Evolutionary conservation across 2,888 invertebrate genomes (phyloP), one percentile per base, ranked within the genome.

Genomic region (Brachyptera putata): DNA sequence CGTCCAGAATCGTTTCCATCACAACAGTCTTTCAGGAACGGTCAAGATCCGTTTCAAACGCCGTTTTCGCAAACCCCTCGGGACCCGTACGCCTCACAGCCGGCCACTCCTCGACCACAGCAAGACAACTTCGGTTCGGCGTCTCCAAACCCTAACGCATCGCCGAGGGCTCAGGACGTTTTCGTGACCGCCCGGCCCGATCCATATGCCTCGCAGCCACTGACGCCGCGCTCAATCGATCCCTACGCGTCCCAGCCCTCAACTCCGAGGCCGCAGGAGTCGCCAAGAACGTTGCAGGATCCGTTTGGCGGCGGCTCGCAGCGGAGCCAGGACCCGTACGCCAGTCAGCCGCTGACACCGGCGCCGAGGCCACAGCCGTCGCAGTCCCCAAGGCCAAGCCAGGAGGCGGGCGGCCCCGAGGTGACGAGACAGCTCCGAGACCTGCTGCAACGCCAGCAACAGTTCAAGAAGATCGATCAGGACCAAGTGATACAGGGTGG

Each of bases 371-470:
- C 65, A 26, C 61, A 26, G 63, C 64, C 58, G 61, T 21, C 46
- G 13, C 60, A 72, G 65, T 69, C 13, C 16, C 53, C 53, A 9
- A 14, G 34, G 13, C 53, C 53, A 3, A 13, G 21, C 18, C 34
- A 53, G 22, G 34, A 11, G 3, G 43, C 18, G 4, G 18, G 21
- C 3, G 43, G 43, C 18, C 67, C 49, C 59, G 82, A 83, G 68
- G 79, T 85, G 70, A 87, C 87, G 69, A 79, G 87, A 3, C 93
- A 94, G 70, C 77, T 93, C 46, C 77, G 92, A 25, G 91, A 92
- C 71, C 75, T 93, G 64, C 77, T 93, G 58, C 91, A 91, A 71
- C 78, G 89, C 55, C 89, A 89, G 68, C 89, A 89, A 68, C 87
- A 89, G 62, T 80, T 77, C 63, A 83, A 83, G 67, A 81, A 84